phyloP scores from a whole-genome alignment of 2,113 vertebrate genomes.

The Caracal caracal region DNA sequence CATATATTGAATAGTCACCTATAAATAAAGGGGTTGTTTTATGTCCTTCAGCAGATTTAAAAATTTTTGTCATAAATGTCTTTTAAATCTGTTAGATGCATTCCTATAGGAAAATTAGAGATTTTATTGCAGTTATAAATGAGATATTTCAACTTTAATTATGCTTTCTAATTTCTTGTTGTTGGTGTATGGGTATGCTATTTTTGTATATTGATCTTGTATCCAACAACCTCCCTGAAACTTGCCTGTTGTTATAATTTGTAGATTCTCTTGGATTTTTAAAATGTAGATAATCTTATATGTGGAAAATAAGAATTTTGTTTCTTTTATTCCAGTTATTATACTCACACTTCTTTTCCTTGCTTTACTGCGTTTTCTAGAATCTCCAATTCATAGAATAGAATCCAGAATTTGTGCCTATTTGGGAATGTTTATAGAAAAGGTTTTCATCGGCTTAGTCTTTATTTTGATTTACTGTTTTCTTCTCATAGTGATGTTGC shows the following conservation, averaged over 20 bases:
- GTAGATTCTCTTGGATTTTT: neutral
- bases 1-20: neutral
- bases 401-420: neutral
- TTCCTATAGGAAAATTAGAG: neutral
- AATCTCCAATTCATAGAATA: neutral
- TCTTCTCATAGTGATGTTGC: neutral
- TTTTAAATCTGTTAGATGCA: neutral
- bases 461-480: constrained; percentile 25
- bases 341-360: neutral
- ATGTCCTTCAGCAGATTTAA: neutral
- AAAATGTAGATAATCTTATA: neutral
- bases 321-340: neutral
- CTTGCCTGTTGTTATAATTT: neutral
- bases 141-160: neutral
- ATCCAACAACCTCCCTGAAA: constrained; percentile 38
- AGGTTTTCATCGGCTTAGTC: constrained; percentile 6
- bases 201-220: constrained; percentile 62
- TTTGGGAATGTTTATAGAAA: neutral
- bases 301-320: neutral
- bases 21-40: constrained; percentile 21
- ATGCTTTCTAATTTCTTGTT: neutral
- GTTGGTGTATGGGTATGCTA: neutral
- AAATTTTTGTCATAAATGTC: neutral
- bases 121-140: constrained; percentile 39
- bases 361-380: neutral